These are phyloP conservation scores for Deilephila porcellus DNA, from an alignment of 2,888 invertebrate species.

Conservation along the genomic window DNA sequence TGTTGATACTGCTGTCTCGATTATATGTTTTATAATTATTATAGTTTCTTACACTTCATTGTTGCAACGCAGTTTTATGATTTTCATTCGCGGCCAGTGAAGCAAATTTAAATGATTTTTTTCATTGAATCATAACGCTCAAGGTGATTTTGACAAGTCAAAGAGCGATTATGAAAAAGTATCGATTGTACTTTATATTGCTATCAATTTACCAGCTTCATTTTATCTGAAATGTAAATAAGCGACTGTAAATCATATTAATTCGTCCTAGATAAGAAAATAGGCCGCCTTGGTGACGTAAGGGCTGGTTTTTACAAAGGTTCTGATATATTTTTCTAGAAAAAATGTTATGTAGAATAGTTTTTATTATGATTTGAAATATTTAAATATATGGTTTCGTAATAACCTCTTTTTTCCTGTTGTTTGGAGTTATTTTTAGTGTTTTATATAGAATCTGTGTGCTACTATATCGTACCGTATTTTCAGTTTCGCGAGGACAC, in stretches of 20 bases:
- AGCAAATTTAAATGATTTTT: conserved; percentile 25
- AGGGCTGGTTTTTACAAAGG: neutral
- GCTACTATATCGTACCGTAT: neutral
- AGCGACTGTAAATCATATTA: conserved; percentile 20
- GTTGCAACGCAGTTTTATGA: neutral
- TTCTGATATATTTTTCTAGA: neutral
- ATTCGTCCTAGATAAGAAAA: conserved; percentile 21
- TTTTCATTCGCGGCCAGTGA: conserved; percentile 1
- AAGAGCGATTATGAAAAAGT: conserved; percentile 19
- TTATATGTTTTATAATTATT: neutral
- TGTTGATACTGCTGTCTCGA: neutral
- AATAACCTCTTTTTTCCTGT: neutral
- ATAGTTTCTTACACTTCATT: neutral
- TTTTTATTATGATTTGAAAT: neutral
- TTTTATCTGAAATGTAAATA: conserved; percentile 28
- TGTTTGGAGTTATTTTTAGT: neutral
- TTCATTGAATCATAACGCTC: conserved; percentile 29
- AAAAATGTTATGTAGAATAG: neutral
- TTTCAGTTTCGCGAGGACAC: neutral
- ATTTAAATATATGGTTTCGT: neutral
- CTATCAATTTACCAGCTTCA: conserved; percentile 19
- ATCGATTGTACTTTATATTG: conserved; percentile 9
- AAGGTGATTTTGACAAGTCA: conserved; percentile 28
- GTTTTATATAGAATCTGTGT: neutral
- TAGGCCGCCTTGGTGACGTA: neutral